A percentile compares a stretch with the other conserved stretches of the same genome.
phyloP scores from a whole-genome alignment of 2,797 vertebrate genomes.

The Podarcis lilfordi region DNA sequence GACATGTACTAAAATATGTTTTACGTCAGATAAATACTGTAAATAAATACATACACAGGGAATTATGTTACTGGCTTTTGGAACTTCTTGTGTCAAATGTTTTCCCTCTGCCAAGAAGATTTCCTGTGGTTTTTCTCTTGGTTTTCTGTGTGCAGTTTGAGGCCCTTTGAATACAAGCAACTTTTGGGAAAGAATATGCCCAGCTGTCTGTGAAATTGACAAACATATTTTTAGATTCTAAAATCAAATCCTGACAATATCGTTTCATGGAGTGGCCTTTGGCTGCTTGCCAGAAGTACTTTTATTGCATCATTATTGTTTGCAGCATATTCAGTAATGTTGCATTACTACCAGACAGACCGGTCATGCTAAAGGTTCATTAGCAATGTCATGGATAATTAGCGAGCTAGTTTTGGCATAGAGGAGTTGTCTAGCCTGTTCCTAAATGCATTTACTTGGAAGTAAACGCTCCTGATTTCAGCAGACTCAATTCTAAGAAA shows the following conservation, averaged over 20 bases:
- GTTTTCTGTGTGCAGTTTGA: background rate
- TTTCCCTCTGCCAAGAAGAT: background rate
- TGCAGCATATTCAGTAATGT: background rate
- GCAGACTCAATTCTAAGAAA: background rate
- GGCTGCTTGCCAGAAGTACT: slow-evolving; percentile 26
- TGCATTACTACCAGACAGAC: slow-evolving; percentile 1
- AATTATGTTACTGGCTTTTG: rapidly evolving
- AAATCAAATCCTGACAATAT: background rate
- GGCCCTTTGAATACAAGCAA: rapidly evolving
- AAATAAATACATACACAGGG: background rate
- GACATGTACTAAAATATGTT: background rate
- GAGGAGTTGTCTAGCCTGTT: background rate
- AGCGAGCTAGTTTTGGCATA: background rate
- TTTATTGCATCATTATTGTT: background rate
- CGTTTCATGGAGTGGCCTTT: background rate
- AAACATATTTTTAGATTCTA: background rate
- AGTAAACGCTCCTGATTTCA: background rate
- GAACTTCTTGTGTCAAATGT: rapidly evolving
- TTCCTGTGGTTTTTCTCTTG: background rate
- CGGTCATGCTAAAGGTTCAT: slow-evolving; percentile 31
- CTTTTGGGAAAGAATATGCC: background rate
- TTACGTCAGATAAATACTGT: background rate
- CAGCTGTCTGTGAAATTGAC: background rate
- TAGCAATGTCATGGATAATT: background rate
- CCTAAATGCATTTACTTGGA: slow-evolving; percentile 1